Base-by-base conservation (phyloP, 1,140 invertebrate species). In the Bombus superbus region DNA sequence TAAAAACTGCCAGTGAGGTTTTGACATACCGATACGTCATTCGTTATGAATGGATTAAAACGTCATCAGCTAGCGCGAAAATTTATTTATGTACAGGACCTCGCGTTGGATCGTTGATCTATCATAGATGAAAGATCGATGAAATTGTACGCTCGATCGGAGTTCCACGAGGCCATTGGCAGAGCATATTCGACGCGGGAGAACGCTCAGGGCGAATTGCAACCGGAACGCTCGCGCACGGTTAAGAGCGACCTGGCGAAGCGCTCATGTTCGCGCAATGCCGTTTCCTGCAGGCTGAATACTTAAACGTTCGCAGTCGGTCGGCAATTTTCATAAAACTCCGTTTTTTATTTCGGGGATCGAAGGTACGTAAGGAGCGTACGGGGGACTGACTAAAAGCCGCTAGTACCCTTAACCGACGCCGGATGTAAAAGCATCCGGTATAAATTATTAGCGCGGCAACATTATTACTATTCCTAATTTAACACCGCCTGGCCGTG, bases 261-360 rank as follows among this genome's bases (percentile, higher is more conserved):
- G 44, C 18, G 9, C 42, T 4, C n/a, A 15, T 53, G 72, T 13
- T 77, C 72, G 6, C 47, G 74, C 18, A 59, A 44, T n/a, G n/a
- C 32, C 75, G 82, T 69, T 79, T 57, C 69, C 57, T 40, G 53
- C 13, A 32, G 35, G 28, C 28, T 74, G 69, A 85, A 85, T 85
- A 73, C 73, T 85, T 81, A 85, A 85, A 22, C 78, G 28, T 81
- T 81, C 72, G 53, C 69, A 53, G 59, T 71, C 75, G 78, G 53
- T 74, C 53, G 81, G 87, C 80, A 89, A 83, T 89, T 89, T 89
- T 89, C 84, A 86, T 89, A 89, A 89, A 89, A 86, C 84, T 25
- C 47, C 18, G 57, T 73, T 66, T 68, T 81, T 83, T 57, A 38
- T 18, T 25, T 47, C 53, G 3, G 32, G 28, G 40, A 28, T 18